Conservation (phyloP, 2,113 vertebrate species). For the Myiagra hebetior region DNA sequence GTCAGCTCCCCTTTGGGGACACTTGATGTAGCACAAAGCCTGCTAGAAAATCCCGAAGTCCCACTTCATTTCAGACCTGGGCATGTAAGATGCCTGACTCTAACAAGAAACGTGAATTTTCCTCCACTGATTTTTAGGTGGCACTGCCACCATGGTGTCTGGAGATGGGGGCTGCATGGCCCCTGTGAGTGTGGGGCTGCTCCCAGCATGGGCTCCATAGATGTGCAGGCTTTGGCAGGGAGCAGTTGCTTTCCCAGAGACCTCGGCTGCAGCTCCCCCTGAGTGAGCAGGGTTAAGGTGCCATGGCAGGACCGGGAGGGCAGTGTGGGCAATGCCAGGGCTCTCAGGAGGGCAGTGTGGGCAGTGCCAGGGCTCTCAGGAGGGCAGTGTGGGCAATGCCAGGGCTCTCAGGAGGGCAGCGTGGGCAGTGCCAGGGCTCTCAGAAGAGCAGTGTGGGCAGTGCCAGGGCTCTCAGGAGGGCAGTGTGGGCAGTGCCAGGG, state of each 20-base stretch:
- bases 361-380: background rate
- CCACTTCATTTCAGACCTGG: background rate
- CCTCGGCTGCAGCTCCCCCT: background rate
- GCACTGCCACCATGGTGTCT: background rate
- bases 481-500: background rate
- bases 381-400: background rate
- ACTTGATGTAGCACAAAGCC: background rate
- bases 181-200: rapidly evolving
- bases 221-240: background rate
- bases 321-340: rapidly evolving
- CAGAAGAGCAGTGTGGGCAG: background rate
- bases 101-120: background rate
- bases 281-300: rapidly evolving
- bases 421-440: background rate
- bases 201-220: background rate
- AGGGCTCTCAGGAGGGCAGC: background rate
- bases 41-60: background rate
- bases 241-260: background rate
- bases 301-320: background rate
- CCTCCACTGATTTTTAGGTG: background rate
- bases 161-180: background rate
- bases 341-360: background rate
- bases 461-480: background rate
- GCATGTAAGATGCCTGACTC: background rate
- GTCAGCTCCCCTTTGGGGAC: background rate